phyloP scores from a whole-genome alignment of 2,888 invertebrate genomes.

The Drosophila paranaensis region DNA sequence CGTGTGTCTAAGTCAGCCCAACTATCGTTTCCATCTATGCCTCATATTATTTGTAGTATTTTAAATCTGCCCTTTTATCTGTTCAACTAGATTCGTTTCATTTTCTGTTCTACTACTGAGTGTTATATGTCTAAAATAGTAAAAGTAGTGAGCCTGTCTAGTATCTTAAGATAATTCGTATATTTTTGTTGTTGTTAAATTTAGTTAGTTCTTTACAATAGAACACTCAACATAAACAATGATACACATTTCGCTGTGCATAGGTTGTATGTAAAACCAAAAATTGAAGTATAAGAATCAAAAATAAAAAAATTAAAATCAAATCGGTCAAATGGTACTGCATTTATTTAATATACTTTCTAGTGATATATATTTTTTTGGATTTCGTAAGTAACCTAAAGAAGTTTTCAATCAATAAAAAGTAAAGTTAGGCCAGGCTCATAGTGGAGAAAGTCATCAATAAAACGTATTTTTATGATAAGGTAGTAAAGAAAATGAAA shows the following conservation, averaged over 20 bases:
- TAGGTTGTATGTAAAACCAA: background rate
- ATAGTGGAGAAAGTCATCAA: background rate
- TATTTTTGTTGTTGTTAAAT: background rate
- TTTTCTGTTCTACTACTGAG: slow-evolving; percentile 7
- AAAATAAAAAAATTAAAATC: background rate
- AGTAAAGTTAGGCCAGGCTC: too few relatives aligned
- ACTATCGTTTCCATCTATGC: slow-evolving; percentile 43
- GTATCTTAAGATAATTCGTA: slow-evolving; percentile 7
- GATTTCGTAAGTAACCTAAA: background rate
- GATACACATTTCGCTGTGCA: background rate
- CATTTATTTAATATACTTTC: too few relatives aligned
- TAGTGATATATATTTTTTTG: background rate
- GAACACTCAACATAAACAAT: slow-evolving; percentile 18
- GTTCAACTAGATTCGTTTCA: slow-evolving; percentile 17
- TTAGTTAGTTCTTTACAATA: slow-evolving; percentile 11
- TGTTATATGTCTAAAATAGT: slow-evolving; percentile 17
- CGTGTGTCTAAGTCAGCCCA: slow-evolving; percentile 51
- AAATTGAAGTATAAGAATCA: background rate
- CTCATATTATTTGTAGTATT: slow-evolving; percentile 65
- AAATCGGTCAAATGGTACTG: background rate
- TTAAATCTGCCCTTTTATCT: slow-evolving; percentile 8
- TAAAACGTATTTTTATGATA: background rate
- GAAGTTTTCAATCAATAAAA: background rate
- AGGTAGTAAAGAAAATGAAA: background rate
- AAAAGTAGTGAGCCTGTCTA: slow-evolving; percentile 20